Evolutionary conservation across 2,888 invertebrate species (phyloP), one percentile per base, ranked within the genome.

Genomic region (Micoletzkya japonica): DNA sequence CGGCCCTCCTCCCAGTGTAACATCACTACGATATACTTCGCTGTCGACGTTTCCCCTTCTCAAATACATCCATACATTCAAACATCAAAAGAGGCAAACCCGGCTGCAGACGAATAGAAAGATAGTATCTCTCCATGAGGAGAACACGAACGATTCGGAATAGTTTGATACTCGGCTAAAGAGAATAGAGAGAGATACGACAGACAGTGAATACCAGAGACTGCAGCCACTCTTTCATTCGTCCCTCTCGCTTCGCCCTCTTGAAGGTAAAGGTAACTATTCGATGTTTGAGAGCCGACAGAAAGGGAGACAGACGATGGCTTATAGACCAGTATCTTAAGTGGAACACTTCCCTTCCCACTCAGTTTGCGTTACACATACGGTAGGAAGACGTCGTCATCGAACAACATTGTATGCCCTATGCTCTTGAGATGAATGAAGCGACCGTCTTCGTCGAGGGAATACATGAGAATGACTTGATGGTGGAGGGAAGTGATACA

Each of bases 341-440:
- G n/a, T n/a, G n/a, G n/a, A n/a, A n/a, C n/a, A n/a, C n/a, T n/a
- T n/a, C n/a, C n/a, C n/a, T n/a, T n/a, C n/a, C n/a, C n/a, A n/a
- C n/a, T n/a, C n/a, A n/a, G n/a, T n/a, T n/a, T n/a, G 17, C 10
- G 44, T n/a, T 17, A 52, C n/a, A 34, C 63, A 24, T n/a, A 52
- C 63, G 63, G 63, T n/a, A 64, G 52, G 28, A 52, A 64, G 10
- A 64, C 24, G 20, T 26, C 32, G 52, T 64, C 63, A 64, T 64
- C 63, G 24, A 32, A 32, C 4, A 34, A n/a, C 36, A 64, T 34
- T n/a, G 63, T 52, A 24, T 64, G 63, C 0, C 63, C 63, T 10
- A 64, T 52, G 6, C 50, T 36, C 34, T 64, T 64, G 24, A 64
- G 52, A 34, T 24, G 50, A 64, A 52, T 52, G 10, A 64, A 52